Evolutionary conservation across 2,797 vertebrate species (phyloP), one percentile per base, ranked within the genome.

Genomic region (Semotilus atromaculatus): DNA sequence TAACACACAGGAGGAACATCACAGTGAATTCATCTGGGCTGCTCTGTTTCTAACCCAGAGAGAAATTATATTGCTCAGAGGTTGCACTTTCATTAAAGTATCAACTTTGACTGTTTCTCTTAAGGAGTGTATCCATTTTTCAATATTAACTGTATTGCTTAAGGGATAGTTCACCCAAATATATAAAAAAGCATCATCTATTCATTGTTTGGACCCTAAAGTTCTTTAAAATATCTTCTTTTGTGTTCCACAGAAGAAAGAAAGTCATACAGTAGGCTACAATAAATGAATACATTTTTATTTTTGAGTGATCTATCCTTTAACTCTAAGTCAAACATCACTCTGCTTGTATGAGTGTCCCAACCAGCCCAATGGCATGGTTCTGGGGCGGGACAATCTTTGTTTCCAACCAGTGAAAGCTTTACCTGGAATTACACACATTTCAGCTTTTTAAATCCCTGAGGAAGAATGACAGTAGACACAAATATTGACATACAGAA

Each of bases 61-160:
- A 83, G 34, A 75, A 51, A 75, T 66, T 1, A 29, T 68, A 62
- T 60, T 81, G 36, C 36, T 26, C 67, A 71, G n/a, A 81, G 80
- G 43, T 48, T 82, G 67, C 67, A 43, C 66, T 60, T 60, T 45
- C 31, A 38, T 80, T 38, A 68, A 51, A 78, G 58, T 34, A 45
- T 29, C 58, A 21, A 29, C 16, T 40, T 29, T 62, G 76, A 7
- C 38, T 31, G 55, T 19, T 60, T 19, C 55, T 78, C 75, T 48
- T 2, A 36, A 36, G 21, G 21, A 55, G 11, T 38, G 3, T 23
- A 58, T 58, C 0, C 0, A 38, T 74, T 74, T 23, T 74, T 53
- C 11, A 34, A 34, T 8, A 55, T 55, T 36, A 75, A 14, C 31
- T 75, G 14, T 11, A 31, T 23, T 19, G 53, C 72, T 53, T 53